phyloP scores from a whole-genome alignment of 2,113 vertebrate genomes.

The Reinhardtius hippoglossoides region DNA sequence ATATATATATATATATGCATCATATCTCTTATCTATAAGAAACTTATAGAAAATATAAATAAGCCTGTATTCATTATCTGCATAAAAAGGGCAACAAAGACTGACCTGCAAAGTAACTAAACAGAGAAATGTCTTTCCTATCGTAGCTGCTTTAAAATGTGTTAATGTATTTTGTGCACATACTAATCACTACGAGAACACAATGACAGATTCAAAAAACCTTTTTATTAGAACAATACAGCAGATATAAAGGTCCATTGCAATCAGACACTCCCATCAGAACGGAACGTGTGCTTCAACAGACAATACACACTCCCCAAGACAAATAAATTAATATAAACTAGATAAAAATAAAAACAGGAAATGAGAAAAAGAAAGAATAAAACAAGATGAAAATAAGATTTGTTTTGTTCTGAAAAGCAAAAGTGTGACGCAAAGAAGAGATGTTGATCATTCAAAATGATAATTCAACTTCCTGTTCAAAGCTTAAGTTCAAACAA shows the following conservation, averaged over 20 bases:
- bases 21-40: too few relatives aligned
- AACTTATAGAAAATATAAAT: neutral
- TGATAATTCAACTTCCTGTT: constrained; percentile 18
- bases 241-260: constrained; percentile 84
- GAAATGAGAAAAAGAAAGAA: neutral
- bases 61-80: neutral
- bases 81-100: neutral
- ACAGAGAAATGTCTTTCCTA: too few relatives aligned
- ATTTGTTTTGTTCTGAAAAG: neutral
- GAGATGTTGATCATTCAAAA: constrained; percentile 7
- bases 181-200: neutral
- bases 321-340: constrained; percentile 76
- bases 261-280: constrained; percentile 76
- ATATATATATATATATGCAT: too few relatives aligned
- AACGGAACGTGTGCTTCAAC: constrained; percentile 70
- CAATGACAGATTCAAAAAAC: constrained; percentile 60
- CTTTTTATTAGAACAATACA: constrained; percentile 81
- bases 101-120: too few relatives aligned
- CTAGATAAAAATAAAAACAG: constrained; percentile 41
- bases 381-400: neutral
- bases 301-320: constrained; percentile 60
- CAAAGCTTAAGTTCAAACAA: constrained; percentile 25
- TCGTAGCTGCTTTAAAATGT: too few relatives aligned
- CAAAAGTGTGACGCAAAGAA: constrained; percentile 3
- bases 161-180: too few relatives aligned